A percentile compares a stretch with the other conserved stretches of the same genome.
Conservation (phyloP, 2,797 vertebrate genomes). For the Picus viridis region DNA sequence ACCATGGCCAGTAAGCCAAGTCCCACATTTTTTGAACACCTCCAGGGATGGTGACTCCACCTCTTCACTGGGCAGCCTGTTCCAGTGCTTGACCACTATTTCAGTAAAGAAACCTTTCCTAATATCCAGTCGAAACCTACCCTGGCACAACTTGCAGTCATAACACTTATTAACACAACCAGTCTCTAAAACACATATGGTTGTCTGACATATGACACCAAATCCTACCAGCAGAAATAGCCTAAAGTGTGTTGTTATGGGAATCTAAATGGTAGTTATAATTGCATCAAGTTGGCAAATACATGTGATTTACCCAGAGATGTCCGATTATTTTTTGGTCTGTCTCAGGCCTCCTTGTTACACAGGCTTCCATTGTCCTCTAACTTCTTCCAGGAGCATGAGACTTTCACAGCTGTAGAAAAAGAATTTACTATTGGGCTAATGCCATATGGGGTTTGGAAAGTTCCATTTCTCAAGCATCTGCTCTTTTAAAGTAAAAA, state of each 20-base stretch:
- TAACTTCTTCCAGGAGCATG: conserved; percentile 8
- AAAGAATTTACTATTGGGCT: conserved; percentile 25
- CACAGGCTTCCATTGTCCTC: conserved; percentile 10
- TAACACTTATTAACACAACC: neutral
- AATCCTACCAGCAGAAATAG: neutral
- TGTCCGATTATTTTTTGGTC: neutral
- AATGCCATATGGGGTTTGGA: conserved; percentile 17
- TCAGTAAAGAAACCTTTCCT: too few relatives aligned
- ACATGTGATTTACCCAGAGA: neutral
- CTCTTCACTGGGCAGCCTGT: too few relatives aligned
- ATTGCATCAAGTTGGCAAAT: neutral
- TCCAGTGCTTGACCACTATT: too few relatives aligned
- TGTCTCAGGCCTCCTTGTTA: neutral
- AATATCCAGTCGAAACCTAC: too few relatives aligned
- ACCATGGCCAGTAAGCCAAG: too few relatives aligned
- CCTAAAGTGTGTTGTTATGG: neutral
- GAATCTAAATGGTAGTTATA: neutral
- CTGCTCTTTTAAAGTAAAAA: conserved; percentile 58
- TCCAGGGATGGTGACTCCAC: too few relatives aligned
- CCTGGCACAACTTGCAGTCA: too few relatives aligned
- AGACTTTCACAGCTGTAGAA: conserved; percentile 39
- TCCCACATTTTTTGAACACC: too few relatives aligned
- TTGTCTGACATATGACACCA: neutral
- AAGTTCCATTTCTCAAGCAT: neutral
- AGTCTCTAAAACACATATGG: neutral